Evolutionary conservation across 2,888 invertebrate genomes (phyloP).

Genomic region (Agrochola macilenta): DNA sequence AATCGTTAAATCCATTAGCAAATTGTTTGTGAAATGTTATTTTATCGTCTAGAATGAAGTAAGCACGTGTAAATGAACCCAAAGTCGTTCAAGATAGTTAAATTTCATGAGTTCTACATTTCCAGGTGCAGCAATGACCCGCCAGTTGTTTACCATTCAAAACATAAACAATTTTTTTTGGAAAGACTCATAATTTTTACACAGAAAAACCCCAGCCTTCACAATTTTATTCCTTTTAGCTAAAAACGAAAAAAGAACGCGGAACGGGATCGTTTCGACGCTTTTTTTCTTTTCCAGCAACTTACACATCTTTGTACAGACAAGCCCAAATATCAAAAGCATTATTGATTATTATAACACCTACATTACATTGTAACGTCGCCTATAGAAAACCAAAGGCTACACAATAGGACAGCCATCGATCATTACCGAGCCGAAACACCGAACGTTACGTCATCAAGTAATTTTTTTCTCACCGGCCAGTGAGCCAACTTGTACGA

Average conservation of each 20-base stretch:
- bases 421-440: constrained; percentile 66
- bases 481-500: constrained; percentile 59
- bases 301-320: neutral
- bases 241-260: too few species aligned
- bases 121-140: too few species aligned
- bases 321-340: constrained; percentile 15
- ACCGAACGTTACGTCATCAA: constrained; percentile 58
- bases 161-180: neutral
- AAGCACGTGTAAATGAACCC: too few species aligned
- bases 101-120: too few species aligned
- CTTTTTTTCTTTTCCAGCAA: neutral
- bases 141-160: neutral
- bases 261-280: too few species aligned
- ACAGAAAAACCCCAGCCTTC: too few species aligned
- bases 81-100: too few species aligned
- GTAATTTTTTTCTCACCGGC: constrained; percentile 68
- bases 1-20: neutral
- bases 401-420: constrained; percentile 53
- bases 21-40: too few species aligned
- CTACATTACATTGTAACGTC: constrained; percentile 5
- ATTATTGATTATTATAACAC: constrained; percentile 33
- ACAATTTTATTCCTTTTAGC: too few species aligned
- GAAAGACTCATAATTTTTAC: too few species aligned
- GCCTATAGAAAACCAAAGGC: constrained; percentile 5
- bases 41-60: too few species aligned